These are phyloP conservation scores for Danio aesculapii DNA, from an alignment of 2,797 vertebrate species.

Conservation along the genomic window DNA sequence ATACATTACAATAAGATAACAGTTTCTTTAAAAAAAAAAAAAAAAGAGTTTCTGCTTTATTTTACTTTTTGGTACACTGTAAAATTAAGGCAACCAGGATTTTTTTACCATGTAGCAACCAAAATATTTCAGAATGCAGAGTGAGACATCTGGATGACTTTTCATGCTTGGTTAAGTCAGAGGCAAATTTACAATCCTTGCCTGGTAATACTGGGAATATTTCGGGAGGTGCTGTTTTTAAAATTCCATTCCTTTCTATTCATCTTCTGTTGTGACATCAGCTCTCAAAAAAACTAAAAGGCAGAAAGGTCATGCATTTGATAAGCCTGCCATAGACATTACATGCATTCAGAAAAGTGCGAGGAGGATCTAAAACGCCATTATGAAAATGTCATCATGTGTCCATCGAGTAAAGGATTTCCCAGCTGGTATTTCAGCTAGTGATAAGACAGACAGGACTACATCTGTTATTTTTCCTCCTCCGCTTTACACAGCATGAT, in stretches of 20 bases:
- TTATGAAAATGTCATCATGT: conserved; percentile 19
- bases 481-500: conserved; percentile 8
- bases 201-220: conserved; percentile 7
- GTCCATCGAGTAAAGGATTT: conserved; percentile 32
- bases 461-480: conserved; percentile 34
- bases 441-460: conserved; percentile 28
- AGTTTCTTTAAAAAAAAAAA: too few relatives aligned
- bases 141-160: conserved; percentile 1
- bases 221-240: conserved; percentile 3
- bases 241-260: conserved; percentile 31
- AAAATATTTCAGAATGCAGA: not conserved
- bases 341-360: not conserved
- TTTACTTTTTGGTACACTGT: not conserved
- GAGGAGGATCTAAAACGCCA: conserved; percentile 21
- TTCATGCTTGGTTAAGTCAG: not conserved
- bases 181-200: not conserved
- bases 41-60: not conserved
- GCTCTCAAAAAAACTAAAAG: not conserved
- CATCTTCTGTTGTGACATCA: conserved; percentile 30
- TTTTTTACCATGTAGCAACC: not conserved
- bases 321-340: conserved; percentile 9
- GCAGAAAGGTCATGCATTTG: conserved; percentile 22
- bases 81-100: too few relatives aligned
- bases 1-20: not conserved
- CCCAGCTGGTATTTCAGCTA: conserved; percentile 21